These are phyloP conservation scores for Toxostoma redivivum DNA, from an alignment of 2,113 vertebrate genomes.

Conservation along the genomic window DNA sequence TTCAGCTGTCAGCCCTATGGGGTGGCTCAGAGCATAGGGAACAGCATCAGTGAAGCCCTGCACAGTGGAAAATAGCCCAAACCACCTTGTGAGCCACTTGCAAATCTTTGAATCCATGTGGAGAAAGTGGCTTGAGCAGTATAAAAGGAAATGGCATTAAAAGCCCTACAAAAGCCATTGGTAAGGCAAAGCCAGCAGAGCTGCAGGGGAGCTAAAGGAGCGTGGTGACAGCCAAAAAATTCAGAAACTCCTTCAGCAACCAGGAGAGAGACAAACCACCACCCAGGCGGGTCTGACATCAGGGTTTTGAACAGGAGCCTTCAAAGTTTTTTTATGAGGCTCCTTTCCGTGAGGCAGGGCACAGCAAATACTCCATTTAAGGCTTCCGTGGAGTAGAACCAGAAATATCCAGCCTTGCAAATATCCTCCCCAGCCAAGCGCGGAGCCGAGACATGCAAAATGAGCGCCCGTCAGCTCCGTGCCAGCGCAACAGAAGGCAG, in stretches of 20 bases:
- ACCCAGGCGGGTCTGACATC: slow-evolving; percentile 44
- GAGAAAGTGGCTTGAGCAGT: background rate
- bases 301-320: slow-evolving; percentile 33
- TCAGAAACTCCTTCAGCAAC: slow-evolving; percentile 35
- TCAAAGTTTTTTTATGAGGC: slow-evolving; percentile 48
- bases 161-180: background rate
- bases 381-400: slow-evolving; percentile 58
- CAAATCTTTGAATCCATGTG: background rate
- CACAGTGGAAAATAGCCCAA: background rate
- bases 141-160: background rate
- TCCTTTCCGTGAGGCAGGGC: slow-evolving; percentile 50
- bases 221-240: background rate
- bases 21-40: background rate
- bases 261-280: slow-evolving; percentile 43
- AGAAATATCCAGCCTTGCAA: slow-evolving; percentile 66
- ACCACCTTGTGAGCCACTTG: background rate
- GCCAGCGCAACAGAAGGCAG: slow-evolving; percentile 67
- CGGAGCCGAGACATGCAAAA: slow-evolving; percentile 61
- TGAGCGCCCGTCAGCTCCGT: slow-evolving; percentile 61
- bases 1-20: background rate
- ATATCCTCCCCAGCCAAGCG: slow-evolving; percentile 59
- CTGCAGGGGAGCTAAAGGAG: background rate
- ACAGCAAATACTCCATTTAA: slow-evolving; percentile 55
- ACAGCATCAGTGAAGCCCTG: background rate
- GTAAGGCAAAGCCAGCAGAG: slow-evolving; percentile 9